Percentiles rank a stretch among this genome's conserved stretches.
Evolutionary conservation across 2,113 vertebrate genomes (phyloP).

Genomic region (Saguinus midas): DNA sequence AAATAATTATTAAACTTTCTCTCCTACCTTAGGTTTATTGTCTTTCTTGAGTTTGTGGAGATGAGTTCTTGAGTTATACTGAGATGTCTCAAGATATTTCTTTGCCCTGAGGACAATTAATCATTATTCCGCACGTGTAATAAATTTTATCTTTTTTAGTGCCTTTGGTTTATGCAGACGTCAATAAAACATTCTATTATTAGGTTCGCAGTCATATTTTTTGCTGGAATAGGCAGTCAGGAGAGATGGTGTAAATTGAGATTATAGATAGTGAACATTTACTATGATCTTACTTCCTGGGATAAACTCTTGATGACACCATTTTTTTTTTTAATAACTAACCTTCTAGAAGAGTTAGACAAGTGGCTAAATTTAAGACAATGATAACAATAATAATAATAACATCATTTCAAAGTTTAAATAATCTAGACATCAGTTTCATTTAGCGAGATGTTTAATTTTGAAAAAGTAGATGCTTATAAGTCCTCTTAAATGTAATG

Average conservation of each 20-base stretch:
- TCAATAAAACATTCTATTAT: constrained; percentile 17
- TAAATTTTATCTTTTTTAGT: background rate
- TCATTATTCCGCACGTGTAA: background rate
- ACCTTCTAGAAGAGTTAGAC: background rate
- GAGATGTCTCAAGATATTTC: background rate
- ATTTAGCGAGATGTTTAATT: background rate
- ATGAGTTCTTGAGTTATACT: no score
- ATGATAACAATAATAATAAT: background rate
- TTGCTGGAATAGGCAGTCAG: background rate
- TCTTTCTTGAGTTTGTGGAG: background rate
- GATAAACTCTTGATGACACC: background rate
- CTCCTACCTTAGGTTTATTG: background rate
- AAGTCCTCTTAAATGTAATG: background rate
- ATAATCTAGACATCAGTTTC: background rate
- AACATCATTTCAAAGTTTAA: background rate
- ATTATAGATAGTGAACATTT: background rate
- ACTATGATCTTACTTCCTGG: background rate
- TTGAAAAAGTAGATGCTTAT: background rate
- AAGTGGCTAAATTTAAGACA: background rate
- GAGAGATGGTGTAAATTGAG: background rate
- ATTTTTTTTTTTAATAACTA: background rate
- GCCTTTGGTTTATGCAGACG: background rate
- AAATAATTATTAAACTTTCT: background rate
- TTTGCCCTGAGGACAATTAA: background rate
- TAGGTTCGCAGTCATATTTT: background rate